Percentiles rank a stretch among this genome's conserved stretches.
phyloP scores from a whole-genome alignment of 1,140 invertebrate genomes.

The Heliothis virescens region DNA sequence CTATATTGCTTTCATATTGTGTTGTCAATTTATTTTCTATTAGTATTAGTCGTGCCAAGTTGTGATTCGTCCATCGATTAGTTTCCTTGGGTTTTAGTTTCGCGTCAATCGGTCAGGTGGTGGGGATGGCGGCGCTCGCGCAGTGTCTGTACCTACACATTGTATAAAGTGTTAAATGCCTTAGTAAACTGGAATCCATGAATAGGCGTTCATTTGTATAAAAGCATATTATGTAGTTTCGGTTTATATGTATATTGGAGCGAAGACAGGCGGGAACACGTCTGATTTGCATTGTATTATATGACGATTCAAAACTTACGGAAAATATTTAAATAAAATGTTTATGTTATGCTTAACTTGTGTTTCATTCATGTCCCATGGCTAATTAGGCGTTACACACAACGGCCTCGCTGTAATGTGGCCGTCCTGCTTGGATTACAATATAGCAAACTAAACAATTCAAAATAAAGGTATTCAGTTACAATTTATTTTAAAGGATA shows the following conservation, averaged over 20 bases:
- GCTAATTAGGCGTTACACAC: no score
- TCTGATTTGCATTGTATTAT: conserved; percentile 69
- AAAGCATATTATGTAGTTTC: conserved; percentile 15
- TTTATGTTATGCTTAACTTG: conserved; percentile 78
- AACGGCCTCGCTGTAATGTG: no score
- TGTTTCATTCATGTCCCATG: conserved; percentile 55
- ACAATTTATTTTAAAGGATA: no score
- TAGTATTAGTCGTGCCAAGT: background rate
- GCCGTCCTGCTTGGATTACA: no score
- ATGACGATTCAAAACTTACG: conserved; percentile 67
- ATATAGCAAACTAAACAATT: no score
- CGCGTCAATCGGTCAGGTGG: background rate
- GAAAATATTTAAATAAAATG: conserved; percentile 83
- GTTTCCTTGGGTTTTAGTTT: background rate
- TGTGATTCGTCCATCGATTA: background rate
- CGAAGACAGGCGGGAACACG: conserved; percentile 51
- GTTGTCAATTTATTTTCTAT: conserved; percentile 28
- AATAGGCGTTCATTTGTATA: conserved; percentile 37
- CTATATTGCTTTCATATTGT: conserved; percentile 10
- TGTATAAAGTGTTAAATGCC: conserved; percentile 58
- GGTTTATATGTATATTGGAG: conserved; percentile 72
- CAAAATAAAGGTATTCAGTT: no score
- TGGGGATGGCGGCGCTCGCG: conserved; percentile 37
- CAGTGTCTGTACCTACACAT: conserved; percentile 12
- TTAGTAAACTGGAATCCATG: conserved; percentile 45